phyloP scores from a whole-genome alignment of 2,113 vertebrate species.

The Lophura nycthemera region DNA sequence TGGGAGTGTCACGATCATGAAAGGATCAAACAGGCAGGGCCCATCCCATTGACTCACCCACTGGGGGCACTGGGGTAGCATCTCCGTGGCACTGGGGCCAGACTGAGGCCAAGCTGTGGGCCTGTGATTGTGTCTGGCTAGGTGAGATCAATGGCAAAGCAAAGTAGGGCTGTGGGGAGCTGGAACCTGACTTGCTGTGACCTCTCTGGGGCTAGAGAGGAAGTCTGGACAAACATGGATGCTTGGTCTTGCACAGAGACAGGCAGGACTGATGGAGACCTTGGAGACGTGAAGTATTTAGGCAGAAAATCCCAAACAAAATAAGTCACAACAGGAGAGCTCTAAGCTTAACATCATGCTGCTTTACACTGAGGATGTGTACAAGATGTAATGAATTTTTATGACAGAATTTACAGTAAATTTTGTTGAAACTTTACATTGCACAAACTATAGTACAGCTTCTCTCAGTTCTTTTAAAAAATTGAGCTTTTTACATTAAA shows the following conservation, averaged over 20 bases:
- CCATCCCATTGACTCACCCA: not conserved
- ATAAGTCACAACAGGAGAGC: not conserved
- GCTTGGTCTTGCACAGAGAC: no score
- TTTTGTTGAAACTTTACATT: not conserved
- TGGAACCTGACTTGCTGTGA: not conserved
- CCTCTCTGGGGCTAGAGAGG: no score
- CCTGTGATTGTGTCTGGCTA: not conserved
- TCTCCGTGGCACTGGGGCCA: no score
- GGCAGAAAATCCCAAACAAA: not conserved
- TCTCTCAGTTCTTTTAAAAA: not conserved
- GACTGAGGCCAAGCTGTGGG: not conserved
- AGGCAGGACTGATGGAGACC: not conserved
- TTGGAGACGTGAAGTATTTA: not conserved
- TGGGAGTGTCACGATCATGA: fast-evolving
- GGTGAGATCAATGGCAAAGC: no score
- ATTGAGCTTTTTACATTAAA: not conserved
- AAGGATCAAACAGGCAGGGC: not conserved
- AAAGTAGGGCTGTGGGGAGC: not conserved
- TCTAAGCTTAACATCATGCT: not conserved
- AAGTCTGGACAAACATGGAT: fast-evolving
- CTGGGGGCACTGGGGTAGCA: fast-evolving
- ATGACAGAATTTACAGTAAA: not conserved
- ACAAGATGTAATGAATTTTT: not conserved
- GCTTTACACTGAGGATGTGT: not conserved
- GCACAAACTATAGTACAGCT: not conserved